phyloP scores from a whole-genome alignment of 2,797 vertebrate species.

The Arrhamphus sclerolepis region DNA sequence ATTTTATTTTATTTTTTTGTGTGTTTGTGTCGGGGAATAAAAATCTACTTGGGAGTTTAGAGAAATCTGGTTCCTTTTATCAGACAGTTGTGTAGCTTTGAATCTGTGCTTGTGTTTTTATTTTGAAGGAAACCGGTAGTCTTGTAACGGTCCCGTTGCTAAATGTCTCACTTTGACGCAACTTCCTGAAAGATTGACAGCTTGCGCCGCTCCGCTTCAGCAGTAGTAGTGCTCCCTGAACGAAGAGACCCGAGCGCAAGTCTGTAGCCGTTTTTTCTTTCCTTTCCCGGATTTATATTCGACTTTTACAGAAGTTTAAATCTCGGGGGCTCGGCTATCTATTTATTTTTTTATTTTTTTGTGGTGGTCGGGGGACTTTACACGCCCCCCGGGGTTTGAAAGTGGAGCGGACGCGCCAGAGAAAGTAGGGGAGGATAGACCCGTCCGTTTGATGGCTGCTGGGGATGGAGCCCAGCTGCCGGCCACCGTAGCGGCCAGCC shows the following conservation, averaged over 20 bases:
- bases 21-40: no score
- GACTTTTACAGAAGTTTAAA: constrained; percentile 29
- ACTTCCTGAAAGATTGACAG: constrained; percentile 72
- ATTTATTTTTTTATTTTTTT: no score
- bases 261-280: background rate
- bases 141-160: background rate
- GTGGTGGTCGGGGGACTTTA: no score
- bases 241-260: background rate
- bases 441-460: constrained; percentile 81
- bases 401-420: constrained; percentile 43
- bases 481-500: constrained; percentile 85
- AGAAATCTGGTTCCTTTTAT: no score
- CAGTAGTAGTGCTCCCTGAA: constrained; percentile 8
- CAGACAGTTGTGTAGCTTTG: no score
- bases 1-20: no score
- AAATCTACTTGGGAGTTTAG: no score
- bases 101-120: constrained; percentile 43
- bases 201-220: constrained; percentile 10
- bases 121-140: constrained; percentile 1
- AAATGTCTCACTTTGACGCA: background rate
- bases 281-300: constrained; percentile 17
- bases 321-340: background rate
- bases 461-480: constrained; percentile 85
- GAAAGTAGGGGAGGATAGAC: constrained; percentile 52
- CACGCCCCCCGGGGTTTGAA: constrained; percentile 40